These are phyloP conservation scores for Schizothorax lantsangensis DNA, from an alignment of 2,797 vertebrate species.

Conservation along the genomic window DNA sequence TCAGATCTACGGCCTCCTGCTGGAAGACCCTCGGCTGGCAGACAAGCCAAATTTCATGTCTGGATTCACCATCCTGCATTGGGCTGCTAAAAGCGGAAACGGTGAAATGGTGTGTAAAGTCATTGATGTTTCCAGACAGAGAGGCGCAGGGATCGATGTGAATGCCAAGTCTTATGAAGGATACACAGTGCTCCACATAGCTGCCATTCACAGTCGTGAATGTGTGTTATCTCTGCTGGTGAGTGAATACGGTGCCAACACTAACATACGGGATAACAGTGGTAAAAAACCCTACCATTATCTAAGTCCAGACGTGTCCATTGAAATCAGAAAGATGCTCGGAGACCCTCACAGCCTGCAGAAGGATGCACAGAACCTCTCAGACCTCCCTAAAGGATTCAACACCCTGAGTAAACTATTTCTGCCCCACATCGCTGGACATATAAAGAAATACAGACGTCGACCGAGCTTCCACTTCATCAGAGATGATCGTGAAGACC, in stretches of 20 bases:
- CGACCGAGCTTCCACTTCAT: conserved; percentile 69
- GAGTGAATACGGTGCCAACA: conserved; percentile 80
- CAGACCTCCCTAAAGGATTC: conserved; percentile 83
- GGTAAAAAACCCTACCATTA: conserved; percentile 91
- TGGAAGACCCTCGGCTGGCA: conserved; percentile 81
- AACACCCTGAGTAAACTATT: conserved; percentile 87
- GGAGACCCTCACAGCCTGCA: conserved; percentile 75
- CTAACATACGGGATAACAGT: conserved; percentile 85
- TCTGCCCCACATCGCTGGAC: conserved; percentile 74
- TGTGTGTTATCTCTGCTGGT: conserved; percentile 82
- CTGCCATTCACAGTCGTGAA: conserved; percentile 86
- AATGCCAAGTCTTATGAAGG: conserved; percentile 86
- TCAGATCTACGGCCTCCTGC: conserved; percentile 83
- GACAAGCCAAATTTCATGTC: conserved; percentile 90
- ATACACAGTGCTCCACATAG: conserved; percentile 92
- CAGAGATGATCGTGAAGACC: conserved; percentile 57
- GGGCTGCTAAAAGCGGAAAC: conserved; percentile 92
- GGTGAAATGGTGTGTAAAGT: conserved; percentile 83
- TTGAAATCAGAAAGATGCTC: conserved; percentile 78
- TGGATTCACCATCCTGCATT: conserved; percentile 93
- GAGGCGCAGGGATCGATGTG: conserved; percentile 76
- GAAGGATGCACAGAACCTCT: conserved; percentile 64
- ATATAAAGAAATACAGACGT: conserved; percentile 81
- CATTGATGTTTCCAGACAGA: conserved; percentile 76
- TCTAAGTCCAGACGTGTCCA: conserved; percentile 74